Percentiles rank a stretch among this genome's conserved stretches.
These are phyloP conservation scores for Passer domesticus DNA, from an alignment of 2,113 vertebrate genomes.

Conservation along the genomic window DNA sequence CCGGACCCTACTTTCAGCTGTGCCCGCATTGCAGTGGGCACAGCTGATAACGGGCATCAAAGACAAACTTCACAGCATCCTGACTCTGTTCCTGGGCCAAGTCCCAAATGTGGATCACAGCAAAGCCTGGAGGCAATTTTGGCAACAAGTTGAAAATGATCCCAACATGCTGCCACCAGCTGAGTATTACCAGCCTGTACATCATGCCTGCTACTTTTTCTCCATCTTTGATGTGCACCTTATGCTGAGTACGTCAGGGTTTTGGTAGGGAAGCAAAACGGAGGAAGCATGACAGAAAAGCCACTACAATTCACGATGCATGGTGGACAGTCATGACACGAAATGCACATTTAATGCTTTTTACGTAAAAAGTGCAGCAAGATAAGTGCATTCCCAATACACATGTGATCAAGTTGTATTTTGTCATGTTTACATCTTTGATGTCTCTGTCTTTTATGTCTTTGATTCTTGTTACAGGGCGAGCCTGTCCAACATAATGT, in stretches of 20 bases:
- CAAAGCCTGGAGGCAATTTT: slow-evolving; percentile 1
- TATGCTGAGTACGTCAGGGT: background rate
- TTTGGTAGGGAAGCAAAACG: background rate
- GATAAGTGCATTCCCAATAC: background rate
- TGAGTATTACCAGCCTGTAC: background rate
- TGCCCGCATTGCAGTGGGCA: background rate
- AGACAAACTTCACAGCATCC: background rate
- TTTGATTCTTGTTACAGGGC: background rate
- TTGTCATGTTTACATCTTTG: background rate
- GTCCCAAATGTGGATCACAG: background rate
- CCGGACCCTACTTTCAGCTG: background rate
- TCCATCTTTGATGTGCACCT: background rate
- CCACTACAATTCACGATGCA: background rate
- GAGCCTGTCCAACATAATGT: background rate
- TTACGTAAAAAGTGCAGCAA: background rate
- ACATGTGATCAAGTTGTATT: background rate
- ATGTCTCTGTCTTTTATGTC: background rate
- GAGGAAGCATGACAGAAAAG: background rate
- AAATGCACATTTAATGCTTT: background rate
- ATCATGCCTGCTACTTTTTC: background rate
- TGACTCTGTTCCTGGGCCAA: background rate
- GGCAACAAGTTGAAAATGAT: background rate
- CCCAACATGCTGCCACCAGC: background rate
- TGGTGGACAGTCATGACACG: background rate
- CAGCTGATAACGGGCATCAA: background rate